Base-by-base conservation (phyloP, 2,797 vertebrate species). In the Ispidina picta region DNA sequence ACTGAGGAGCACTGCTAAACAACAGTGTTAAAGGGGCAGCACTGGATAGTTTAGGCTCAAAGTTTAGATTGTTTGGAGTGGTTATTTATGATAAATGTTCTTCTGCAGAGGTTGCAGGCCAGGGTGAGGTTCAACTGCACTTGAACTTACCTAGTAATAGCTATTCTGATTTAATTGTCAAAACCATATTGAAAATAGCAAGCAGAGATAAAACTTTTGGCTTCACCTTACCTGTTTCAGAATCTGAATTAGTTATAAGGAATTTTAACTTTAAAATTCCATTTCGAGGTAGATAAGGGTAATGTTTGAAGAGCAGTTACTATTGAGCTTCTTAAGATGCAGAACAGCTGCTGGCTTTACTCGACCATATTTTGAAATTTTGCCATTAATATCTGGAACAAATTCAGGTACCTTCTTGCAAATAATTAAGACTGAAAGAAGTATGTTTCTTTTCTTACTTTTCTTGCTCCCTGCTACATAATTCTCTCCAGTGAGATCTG, bases 1-100 rank as follows among this genome's bases (percentile, higher is more conserved):
- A 90, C 86, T 84, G 82, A 63, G 80, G 76, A 91, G 87, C 48
- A 21, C 59, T 70, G 87, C 87, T 81, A 15, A 89, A 90, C 83
- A 87, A 23, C 78, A 23, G 18, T 26, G 68, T 95, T 95, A 94
- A 90, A 95, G 91, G 56, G 60, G 35, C 80, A 92, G 88, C 31
- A 9, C 70, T 71, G 43, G 37, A 3, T 29, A 52, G 54, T 48
- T 91, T 25, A 26, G 51, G 28, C 59, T 91, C 20, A 46, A 80
- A 83, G 51, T 86, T 90, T n/a, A 66, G 54, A 14, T 81, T 73
- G 54, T 59, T 75, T 69, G 5, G 43, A 63, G 37, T 43, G 12
- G 28, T 55, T 66, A 58, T 33, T 84, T 88, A 55, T 43, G 69
- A 41, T 60, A 84, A 84, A 25, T 44, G 37, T 2, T 71, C 13